Evolutionary conservation across 2,888 invertebrate genomes (phyloP).

Genomic region (Drosophila koepferae): DNA sequence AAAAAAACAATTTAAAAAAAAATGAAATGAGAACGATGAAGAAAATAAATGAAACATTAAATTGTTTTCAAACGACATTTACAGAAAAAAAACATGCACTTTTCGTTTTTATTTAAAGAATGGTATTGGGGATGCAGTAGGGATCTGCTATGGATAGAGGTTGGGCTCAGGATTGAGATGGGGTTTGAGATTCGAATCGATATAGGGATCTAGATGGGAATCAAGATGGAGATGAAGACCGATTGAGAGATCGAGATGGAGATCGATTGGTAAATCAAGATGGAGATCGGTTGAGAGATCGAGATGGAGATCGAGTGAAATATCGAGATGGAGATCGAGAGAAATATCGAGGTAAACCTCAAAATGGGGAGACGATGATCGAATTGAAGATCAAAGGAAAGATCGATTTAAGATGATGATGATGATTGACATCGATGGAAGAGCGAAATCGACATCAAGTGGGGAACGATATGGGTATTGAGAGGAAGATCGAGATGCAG

Average conservation of each 20-base stretch:
- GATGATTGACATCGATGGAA: neutral
- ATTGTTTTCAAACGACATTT: conserved; percentile 62
- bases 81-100: conserved; percentile 33
- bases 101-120: conserved; percentile 32
- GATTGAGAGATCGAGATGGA: neutral
- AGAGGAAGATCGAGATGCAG: too few species aligned
- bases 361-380: neutral
- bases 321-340: neutral
- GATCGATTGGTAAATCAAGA: neutral
- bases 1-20: conserved; percentile 17
- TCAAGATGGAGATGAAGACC: neutral
- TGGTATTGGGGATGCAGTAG: neutral
- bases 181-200: neutral
- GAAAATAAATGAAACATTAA: conserved; percentile 65
- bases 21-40: conserved; percentile 37
- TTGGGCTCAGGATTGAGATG: neutral
- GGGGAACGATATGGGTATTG: too few species aligned
- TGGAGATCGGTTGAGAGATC: neutral
- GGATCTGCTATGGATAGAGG: too few species aligned
- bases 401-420: too few species aligned
- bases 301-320: neutral
- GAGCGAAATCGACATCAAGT: neutral
- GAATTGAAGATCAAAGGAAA: neutral
- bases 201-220: neutral
- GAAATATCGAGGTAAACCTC: too few species aligned